Conservation (phyloP, 2,113 vertebrate genomes). For the Heliornis fulica region DNA sequence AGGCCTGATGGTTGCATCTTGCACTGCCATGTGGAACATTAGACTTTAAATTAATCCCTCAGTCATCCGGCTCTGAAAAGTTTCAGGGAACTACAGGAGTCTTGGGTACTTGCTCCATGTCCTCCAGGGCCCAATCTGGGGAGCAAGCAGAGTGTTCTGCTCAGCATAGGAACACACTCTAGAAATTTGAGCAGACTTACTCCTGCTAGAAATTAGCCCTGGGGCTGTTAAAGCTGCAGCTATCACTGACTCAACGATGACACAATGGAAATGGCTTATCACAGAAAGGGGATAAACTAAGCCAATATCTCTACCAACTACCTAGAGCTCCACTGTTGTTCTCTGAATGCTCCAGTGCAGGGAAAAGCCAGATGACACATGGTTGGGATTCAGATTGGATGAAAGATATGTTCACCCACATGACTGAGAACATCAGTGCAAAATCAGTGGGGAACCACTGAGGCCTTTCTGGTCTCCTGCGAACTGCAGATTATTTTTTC, state of each 20-base stretch:
- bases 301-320: not conserved
- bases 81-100: constrained; percentile 2
- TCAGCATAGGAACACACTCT: not conserved
- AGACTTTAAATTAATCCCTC: constrained; percentile 14
- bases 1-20: not conserved
- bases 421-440: not conserved
- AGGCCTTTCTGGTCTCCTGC: not conserved
- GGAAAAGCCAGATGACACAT: not conserved
- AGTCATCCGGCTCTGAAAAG: not conserved
- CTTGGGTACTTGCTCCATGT: not conserved
- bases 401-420: not conserved
- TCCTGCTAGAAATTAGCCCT: not conserved
- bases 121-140: not conserved
- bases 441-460: not conserved
- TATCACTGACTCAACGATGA: not conserved
- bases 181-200: not conserved
- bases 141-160: not conserved
- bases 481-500: not conserved
- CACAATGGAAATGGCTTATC: not conserved
- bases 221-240: not conserved
- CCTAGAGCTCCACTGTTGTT: not conserved
- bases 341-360: not conserved
- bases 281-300: not conserved
- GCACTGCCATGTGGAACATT: not conserved
- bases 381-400: not conserved